Evolutionary conservation across 2,797 vertebrate genomes (phyloP), one percentile per base, ranked within the genome.

Genomic region (Lacerta agilis): DNA sequence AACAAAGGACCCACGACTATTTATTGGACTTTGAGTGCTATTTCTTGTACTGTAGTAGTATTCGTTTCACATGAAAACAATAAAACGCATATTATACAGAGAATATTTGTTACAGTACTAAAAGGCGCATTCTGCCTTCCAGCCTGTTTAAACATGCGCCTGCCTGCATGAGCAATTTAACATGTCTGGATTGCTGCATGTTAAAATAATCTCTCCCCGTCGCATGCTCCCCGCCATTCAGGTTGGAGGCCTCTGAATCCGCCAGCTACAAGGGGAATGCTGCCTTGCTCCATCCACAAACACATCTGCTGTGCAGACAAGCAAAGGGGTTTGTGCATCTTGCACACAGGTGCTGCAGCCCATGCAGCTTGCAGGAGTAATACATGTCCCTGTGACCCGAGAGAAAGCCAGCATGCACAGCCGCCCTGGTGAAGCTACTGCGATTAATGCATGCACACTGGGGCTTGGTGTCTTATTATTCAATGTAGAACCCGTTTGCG

Each of bases 61-160:
- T 55, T 55, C 13, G 13, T 55, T 55, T 55, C 49, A 55, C 49
- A 55, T 15, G 49, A 55, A 55, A 55, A 55, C 49, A 55, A 15
- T 55, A 55, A 55, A 55, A 55, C 49, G 3, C 3, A 11, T 55
- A 55, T 55, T 55, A 55, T 55, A 15, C 49, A 15, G 58, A 85
- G 58, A 81, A 67, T 66, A 75, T 89, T 55, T 69, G 20, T 45
- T 8, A 49, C n/a, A 43, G 7, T 8, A 27, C n/a, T 49, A 55
- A 71, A 29, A 75, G 67, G 85, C 27, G 67, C 27, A 8, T 61
- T 85, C 43, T 58, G 73, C 18, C 67, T 81, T 83, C 83, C 83
- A 81, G 72, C 88, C 72, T 67, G 88, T 86, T 86, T 81, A 55
- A 89, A 86, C 88, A 76, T 86, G 88, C 81, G 83, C 69, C 88